These are phyloP conservation scores for Trididemnum nubilum DNA, from an alignment of 23 tunicate species.

Conservation along the genomic window DNA sequence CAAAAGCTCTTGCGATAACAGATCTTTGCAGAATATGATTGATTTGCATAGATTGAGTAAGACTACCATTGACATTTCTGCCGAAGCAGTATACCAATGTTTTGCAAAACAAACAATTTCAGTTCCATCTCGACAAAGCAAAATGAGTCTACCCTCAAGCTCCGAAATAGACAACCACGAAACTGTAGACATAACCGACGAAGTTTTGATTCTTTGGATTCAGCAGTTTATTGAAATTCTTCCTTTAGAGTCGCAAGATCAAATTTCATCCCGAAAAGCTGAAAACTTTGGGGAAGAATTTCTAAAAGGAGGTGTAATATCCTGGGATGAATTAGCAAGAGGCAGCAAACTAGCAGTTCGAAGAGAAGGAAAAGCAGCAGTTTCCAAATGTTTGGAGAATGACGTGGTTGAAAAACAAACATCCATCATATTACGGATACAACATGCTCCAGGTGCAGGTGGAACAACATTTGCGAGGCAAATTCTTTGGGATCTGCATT, in stretches of 20 bases:
- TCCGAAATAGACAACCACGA: not conserved
- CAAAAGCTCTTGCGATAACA: not conserved
- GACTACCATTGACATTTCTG: no score
- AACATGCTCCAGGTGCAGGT: conserved; percentile 69
- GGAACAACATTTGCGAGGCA: conserved; percentile 74
- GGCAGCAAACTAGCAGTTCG: conserved; percentile 20
- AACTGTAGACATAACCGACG: not conserved
- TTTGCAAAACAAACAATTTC: no score
- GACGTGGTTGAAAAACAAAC: conserved; percentile 38
- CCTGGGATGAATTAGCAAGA: conserved; percentile 43
- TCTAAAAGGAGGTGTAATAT: conserved; percentile 43
- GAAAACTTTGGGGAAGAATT: conserved; percentile 48
- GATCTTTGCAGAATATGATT: not conserved
- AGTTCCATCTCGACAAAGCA: no score
- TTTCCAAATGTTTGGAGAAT: not conserved
- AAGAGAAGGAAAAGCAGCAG: conserved; percentile 14
- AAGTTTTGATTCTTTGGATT: conserved; percentile 17
- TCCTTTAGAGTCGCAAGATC: not conserved
- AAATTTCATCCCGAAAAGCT: not conserved
- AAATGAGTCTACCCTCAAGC: not conserved
- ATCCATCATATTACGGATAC: conserved; percentile 29
- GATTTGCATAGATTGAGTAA: no score
- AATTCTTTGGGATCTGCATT: conserved; percentile 55
- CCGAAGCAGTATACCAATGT: no score
- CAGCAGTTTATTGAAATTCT: conserved; percentile 27